Percentiles rank a stretch among this genome's conserved stretches.
Conservation (phyloP, 2,113 vertebrate species). For the Grus americana region DNA sequence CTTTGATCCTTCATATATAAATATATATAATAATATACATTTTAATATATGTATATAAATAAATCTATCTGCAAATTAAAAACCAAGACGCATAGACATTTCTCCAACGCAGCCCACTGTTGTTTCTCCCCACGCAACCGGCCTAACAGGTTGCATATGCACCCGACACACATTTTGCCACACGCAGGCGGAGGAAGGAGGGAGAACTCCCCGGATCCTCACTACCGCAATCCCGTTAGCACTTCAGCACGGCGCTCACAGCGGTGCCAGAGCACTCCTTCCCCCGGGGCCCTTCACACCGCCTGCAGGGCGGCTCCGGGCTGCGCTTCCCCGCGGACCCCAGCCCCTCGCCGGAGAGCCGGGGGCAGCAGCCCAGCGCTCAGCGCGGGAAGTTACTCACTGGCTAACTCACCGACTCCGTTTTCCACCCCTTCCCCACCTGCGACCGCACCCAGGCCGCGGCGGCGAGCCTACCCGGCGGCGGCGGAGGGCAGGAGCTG, state of each 20-base stretch:
- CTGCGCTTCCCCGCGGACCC: background rate
- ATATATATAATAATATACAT: background rate
- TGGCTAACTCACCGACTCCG: too few relatives aligned
- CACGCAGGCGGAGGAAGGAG: accelerated
- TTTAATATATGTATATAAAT: accelerated
- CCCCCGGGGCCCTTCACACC: background rate
- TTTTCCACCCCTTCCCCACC: background rate
- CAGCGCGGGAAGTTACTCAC: background rate
- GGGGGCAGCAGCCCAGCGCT: background rate
- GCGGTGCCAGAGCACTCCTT: background rate
- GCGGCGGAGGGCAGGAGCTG: background rate
- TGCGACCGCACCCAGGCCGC: background rate
- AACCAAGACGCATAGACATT: accelerated
- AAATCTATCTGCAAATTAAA: background rate
- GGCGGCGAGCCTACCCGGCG: background rate
- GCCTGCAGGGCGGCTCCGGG: background rate
- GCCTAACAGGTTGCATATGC: background rate
- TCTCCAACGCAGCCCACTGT: background rate
- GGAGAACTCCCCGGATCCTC: background rate
- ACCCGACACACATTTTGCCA: background rate
- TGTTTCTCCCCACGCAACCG: background rate
- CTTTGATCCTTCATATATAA: background rate
- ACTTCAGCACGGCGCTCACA: background rate
- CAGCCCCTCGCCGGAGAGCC: background rate
- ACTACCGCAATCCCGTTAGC: background rate